Evolutionary conservation across 2,797 vertebrate genomes (phyloP).

Genomic region (Onychomys leucogaster): DNA sequence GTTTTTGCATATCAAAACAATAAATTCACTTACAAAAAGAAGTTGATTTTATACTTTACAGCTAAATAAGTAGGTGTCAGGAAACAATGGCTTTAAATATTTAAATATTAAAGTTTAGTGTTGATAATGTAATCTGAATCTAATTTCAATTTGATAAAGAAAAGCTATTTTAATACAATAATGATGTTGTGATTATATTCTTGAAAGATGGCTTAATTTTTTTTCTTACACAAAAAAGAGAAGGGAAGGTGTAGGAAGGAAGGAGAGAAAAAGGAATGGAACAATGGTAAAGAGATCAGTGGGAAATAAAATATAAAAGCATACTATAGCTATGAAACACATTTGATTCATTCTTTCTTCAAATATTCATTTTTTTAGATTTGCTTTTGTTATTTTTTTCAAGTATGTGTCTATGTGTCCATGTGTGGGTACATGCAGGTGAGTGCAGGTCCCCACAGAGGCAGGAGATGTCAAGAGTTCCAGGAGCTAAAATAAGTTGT

Average conservation of each 20-base stretch:
- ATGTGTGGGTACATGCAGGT: neutral
- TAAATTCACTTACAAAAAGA: neutral
- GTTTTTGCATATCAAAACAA: neutral
- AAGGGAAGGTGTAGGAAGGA: neutral
- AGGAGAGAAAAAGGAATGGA: neutral
- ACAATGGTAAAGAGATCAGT: neutral
- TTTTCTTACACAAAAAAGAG: neutral
- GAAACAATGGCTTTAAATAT: slow-evolving; percentile 46
- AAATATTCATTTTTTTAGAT: neutral
- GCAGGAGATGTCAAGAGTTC: neutral
- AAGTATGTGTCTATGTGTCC: neutral
- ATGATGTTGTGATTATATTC: neutral
- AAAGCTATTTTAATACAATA: neutral
- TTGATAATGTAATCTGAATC: neutral
- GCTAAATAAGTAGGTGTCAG: neutral
- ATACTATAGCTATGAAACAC: too few relatives aligned
- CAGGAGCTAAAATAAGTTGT: neutral
- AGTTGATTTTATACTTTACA: neutral
- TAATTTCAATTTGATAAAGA: slow-evolving; percentile 13
- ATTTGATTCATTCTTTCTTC: too few relatives aligned
- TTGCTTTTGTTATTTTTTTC: neutral
- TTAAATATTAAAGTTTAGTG: neutral
- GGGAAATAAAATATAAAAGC: neutral
- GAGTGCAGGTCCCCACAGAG: neutral
- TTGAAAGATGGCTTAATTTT: neutral